Conservation (phyloP, 2,888 invertebrate species). For the Idaea straminata region DNA sequence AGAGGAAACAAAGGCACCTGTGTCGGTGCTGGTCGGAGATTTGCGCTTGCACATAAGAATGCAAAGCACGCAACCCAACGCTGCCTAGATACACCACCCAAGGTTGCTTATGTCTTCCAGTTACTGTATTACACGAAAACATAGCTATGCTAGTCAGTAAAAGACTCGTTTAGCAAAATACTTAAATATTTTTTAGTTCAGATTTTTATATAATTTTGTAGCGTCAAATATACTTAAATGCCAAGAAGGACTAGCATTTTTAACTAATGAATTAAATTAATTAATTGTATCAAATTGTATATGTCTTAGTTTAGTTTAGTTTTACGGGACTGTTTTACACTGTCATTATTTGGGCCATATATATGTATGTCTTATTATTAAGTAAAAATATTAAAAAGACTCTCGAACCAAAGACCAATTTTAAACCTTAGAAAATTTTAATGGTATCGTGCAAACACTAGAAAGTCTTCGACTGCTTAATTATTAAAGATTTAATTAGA, state of each 20-base stretch:
- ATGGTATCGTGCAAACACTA: slow-evolving; percentile 7
- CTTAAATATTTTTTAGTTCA: too few species aligned
- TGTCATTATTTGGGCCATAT: too few species aligned
- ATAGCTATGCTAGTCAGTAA: slow-evolving; percentile 13
- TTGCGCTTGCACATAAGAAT: slow-evolving; percentile 50
- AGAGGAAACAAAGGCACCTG: slow-evolving; percentile 47
- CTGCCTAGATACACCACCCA: slow-evolving; percentile 45
- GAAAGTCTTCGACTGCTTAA: background rate
- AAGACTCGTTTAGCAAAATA: slow-evolving; percentile 8
- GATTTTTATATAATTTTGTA: too few species aligned
- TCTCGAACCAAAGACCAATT: too few species aligned
- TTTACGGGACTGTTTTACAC: too few species aligned
- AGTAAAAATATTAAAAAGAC: too few species aligned
- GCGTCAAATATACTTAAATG: too few species aligned
- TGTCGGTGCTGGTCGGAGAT: slow-evolving; percentile 40
- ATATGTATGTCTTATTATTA: too few species aligned
- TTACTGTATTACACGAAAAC: background rate
- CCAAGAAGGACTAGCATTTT: too few species aligned
- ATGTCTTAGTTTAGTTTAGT: too few species aligned
- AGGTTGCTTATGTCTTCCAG: slow-evolving; percentile 48
- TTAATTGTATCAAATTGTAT: too few species aligned
- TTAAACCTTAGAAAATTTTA: background rate
- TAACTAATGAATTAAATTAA: too few species aligned
- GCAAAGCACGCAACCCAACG: slow-evolving; percentile 53
- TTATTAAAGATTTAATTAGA: background rate